Conservation (phyloP, 2,113 vertebrate species). For the Petrocephalus zakoni region DNA sequence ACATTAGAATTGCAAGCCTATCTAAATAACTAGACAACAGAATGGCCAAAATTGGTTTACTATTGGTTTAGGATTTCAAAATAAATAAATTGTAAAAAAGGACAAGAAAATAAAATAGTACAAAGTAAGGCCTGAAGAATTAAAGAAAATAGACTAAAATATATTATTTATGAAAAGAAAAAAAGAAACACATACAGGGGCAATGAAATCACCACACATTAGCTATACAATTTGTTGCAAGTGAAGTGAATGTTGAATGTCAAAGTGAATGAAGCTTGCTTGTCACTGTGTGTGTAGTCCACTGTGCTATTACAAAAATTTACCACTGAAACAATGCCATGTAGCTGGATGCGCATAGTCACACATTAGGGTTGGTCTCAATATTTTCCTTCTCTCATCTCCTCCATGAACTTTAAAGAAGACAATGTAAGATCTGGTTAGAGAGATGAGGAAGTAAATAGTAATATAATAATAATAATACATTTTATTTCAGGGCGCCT, state of each 20-base stretch:
- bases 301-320: background rate
- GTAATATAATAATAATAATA: too few species aligned
- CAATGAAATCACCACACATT: background rate
- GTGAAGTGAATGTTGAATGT: background rate
- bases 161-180: background rate
- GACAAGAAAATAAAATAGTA: background rate
- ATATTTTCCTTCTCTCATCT: too few species aligned
- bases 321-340: background rate
- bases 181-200: background rate
- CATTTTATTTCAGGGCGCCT: too few species aligned
- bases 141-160: background rate
- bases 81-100: too few species aligned
- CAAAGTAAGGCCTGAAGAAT: background rate
- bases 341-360: too few species aligned
- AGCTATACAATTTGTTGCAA: background rate
- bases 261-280: background rate
- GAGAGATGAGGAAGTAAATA: too few species aligned
- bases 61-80: background rate
- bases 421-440: too few species aligned
- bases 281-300: background rate
- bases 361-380: too few species aligned
- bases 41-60: background rate
- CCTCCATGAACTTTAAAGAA: too few species aligned
- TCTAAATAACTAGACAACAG: background rate
- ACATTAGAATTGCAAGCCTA: background rate